Evolutionary conservation across 2,113 vertebrate species (phyloP).

Genomic region (Herpetotheres cachinnans): DNA sequence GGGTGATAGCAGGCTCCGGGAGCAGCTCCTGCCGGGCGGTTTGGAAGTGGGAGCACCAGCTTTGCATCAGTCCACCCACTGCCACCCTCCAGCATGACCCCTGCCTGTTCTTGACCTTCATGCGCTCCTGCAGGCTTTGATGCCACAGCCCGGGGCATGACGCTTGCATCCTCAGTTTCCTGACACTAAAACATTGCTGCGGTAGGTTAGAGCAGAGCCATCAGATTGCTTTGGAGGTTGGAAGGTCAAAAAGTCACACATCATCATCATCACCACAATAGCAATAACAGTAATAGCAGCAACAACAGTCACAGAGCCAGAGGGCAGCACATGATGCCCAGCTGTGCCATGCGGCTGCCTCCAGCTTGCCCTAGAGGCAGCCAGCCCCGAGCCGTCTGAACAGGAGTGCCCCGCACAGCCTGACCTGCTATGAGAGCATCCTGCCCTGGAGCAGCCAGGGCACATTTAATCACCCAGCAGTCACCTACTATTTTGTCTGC

Average conservation of each 20-base stretch:
- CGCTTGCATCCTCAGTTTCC: not conserved
- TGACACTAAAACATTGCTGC: not conserved
- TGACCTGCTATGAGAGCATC: not conserved
- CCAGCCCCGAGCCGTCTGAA: not conserved
- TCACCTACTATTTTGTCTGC: not conserved
- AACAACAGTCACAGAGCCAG: not conserved
- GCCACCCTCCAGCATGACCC: not conserved
- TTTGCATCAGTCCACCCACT: not conserved
- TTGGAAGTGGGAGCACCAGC: not conserved
- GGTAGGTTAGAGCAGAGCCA: not conserved
- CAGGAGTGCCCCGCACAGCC: not conserved
- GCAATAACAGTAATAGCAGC: not conserved
- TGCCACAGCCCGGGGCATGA: not conserved
- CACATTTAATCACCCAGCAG: not conserved
- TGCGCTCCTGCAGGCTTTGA: not conserved
- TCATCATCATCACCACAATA: not conserved
- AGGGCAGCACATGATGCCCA: not conserved
- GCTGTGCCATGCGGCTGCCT: not conserved
- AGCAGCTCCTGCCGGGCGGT: rapidly evolving
- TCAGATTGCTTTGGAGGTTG: not conserved
- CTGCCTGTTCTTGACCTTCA: not conserved
- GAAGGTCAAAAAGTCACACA: not conserved
- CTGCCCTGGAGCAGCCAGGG: not conserved
- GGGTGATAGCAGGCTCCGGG: not conserved
- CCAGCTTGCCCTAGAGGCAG: not conserved